Base-by-base conservation (phyloP, 1,140 invertebrate species). In the Lithobius niger region DNA sequence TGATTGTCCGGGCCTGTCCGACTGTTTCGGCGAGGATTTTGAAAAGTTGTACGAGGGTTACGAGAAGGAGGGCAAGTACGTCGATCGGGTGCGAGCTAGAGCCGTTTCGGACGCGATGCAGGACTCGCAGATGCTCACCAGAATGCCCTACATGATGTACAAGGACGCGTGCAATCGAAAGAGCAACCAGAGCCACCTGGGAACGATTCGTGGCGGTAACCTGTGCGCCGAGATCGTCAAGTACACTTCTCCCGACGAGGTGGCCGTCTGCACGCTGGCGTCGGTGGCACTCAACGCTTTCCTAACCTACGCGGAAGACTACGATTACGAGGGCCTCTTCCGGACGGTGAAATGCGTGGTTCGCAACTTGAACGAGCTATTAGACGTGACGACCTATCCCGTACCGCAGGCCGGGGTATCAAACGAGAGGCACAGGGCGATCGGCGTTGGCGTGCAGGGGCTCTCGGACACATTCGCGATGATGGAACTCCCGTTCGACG, bases 251-350 rank as follows among this genome's bases (percentile, higher is more conserved):
- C 74, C 82, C 1, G 88, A 97, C 71, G 95, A 98, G 79, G 82
- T 79, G n/a, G 96, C 95, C 24, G 96, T 98, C 0, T 99, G 97
- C 71, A 99, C 98, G 76, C 77, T 99, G 64, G 96, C 95, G 1
- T 99, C 96, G 0, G 86, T 99, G 60, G 94, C 96, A n/a, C 74
- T 99, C 0, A 97, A 95, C 67, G 90, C 88, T 82, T 99, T n/a
- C n/a, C n/a, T n/a, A n/a, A n/a, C n/a, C n/a, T n/a, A n/a, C n/a
- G n/a, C n/a, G n/a, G n/a, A n/a, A n/a, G n/a, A n/a, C n/a, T n/a
- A n/a, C n/a, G n/a, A n/a, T n/a, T n/a, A n/a, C n/a, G n/a, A n/a
- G n/a, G n/a, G n/a, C n/a, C 74, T 99, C 3, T 87, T 86, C 65
- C 75, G 86, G 60, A 83, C 98, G 0, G 82, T 87, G 0, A 94